Conservation (phyloP, 1,140 invertebrate species). For the Conopomorpha cramerella region DNA sequence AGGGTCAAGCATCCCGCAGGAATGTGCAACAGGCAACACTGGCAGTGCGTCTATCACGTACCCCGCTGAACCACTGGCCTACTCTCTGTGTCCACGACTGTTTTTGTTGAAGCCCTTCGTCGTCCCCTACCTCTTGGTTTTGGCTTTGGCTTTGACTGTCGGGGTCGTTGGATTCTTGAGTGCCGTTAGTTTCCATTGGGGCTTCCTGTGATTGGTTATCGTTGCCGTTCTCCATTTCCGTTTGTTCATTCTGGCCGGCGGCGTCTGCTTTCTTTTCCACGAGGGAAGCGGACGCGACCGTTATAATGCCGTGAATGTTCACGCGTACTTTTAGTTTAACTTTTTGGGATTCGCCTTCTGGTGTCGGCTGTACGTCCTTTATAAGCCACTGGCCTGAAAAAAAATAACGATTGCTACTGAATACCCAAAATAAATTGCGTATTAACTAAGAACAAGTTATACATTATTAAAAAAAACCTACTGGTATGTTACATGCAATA, state of each 20-base stretch:
- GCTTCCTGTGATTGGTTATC: conserved; percentile 52
- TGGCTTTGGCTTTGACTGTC: no score
- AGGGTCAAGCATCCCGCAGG: no score
- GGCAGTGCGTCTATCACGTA: conserved; percentile 55
- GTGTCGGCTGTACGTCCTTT: conserved; percentile 80
- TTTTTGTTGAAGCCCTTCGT: conserved; percentile 64
- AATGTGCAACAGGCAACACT: conserved; percentile 47
- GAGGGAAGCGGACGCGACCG: conserved; percentile 81
- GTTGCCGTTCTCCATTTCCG: conserved; percentile 58
- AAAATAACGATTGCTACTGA: conserved; percentile 5
- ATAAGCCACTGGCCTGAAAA: conserved; percentile 78
- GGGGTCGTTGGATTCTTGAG: no score
- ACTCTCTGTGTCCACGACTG: conserved; percentile 69
- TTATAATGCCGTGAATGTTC: conserved; percentile 91
- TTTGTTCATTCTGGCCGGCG: conserved; percentile 62
- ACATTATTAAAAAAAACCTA: not conserved
- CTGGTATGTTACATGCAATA: no score
- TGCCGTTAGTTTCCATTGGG: conserved; percentile 47
- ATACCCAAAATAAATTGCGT: not conserved
- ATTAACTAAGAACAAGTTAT: not conserved
- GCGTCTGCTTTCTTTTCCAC: conserved; percentile 78
- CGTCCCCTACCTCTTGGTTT: conserved; percentile 23
- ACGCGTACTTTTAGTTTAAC: conserved; percentile 95
- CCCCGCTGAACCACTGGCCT: conserved; percentile 69
- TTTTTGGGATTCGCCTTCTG: conserved; percentile 89